These are phyloP conservation scores for Sinella curviseta DNA, from an alignment of 1,140 invertebrate genomes.

Conservation along the genomic window DNA sequence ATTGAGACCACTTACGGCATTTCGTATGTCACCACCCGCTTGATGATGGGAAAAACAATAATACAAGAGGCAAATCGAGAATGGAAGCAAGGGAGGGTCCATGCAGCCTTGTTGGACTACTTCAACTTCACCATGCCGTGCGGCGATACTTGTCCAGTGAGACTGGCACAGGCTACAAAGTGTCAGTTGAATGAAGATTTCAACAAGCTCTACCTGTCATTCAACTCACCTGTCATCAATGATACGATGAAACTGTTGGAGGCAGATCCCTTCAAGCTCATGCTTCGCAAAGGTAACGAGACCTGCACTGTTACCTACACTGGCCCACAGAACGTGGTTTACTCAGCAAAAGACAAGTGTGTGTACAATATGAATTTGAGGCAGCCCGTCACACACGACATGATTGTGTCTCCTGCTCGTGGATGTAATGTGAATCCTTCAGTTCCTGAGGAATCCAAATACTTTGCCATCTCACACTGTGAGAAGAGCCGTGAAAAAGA, in stretches of 20 bases:
- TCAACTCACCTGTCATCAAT: conserved; percentile 18
- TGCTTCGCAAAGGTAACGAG: not conserved
- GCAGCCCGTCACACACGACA: not conserved
- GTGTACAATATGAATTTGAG: conserved; percentile 3
- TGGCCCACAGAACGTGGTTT: conserved; percentile 21
- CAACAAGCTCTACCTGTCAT: conserved; percentile 8
- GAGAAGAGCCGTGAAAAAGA: not conserved
- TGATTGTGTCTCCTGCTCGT: not conserved
- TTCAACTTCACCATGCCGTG: conserved; percentile 30
- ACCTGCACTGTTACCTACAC: conserved; percentile 22
- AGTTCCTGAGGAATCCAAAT: not conserved
- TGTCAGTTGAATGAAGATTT: conserved; percentile 7
- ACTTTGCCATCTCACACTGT: not conserved
- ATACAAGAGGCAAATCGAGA: not conserved
- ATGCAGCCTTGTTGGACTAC: conserved; percentile 22
- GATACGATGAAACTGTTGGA: conserved; percentile 4
- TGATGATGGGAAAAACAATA: not conserved
- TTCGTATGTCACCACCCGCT: conserved; percentile 26
- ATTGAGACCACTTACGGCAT: conserved; percentile 5
- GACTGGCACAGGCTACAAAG: not conserved
- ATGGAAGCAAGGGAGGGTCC: conserved; percentile 27
- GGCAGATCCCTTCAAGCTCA: conserved; percentile 33
- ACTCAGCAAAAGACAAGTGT: conserved; percentile 19
- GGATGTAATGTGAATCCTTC: not conserved
- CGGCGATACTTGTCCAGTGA: conserved; percentile 16